These are phyloP conservation scores for Drosophila fungiperda DNA, from an alignment of 2,888 invertebrate genomes.

Conservation along the genomic window DNA sequence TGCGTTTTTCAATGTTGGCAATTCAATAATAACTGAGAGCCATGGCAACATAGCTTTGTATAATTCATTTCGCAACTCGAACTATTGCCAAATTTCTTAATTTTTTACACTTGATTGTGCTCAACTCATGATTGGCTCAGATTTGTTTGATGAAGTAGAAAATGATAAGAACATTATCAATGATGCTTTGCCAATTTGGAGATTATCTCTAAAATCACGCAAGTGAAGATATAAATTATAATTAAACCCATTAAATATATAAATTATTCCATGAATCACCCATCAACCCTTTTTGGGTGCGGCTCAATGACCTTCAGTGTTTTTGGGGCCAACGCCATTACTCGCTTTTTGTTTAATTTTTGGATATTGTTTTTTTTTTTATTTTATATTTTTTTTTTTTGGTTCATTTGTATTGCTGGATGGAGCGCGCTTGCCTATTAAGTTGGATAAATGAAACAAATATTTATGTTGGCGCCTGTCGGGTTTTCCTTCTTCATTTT, in stretches of 20 bases:
- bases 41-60: constrained; percentile 38
- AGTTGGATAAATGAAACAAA: constrained; percentile 63
- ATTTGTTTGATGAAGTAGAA: constrained; percentile 49
- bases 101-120: neutral
- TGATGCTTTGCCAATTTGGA: constrained; percentile 19
- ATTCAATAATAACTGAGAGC: constrained; percentile 30
- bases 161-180: constrained; percentile 24
- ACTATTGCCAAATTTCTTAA: constrained; percentile 26
- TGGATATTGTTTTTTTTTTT: neutral
- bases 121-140: constrained; percentile 20
- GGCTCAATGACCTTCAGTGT: constrained; percentile 39
- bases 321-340: constrained; percentile 13
- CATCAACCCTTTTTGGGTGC: neutral
- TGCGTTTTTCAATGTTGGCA: constrained; percentile 33
- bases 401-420: neutral
- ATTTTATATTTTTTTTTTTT: neutral
- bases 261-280: constrained; percentile 34
- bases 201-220: constrained; percentile 14
- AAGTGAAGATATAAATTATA: constrained; percentile 27
- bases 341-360: constrained; percentile 31
- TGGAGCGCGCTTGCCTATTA: constrained; percentile 37
- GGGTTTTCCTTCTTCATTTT: constrained; percentile 35
- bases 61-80: constrained; percentile 5
- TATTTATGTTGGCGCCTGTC: constrained; percentile 59
- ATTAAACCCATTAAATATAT: constrained; percentile 38